Evolutionary conservation across 2,888 invertebrate species (phyloP), one percentile per base, ranked within the genome.

Genomic region (Eueremaeus valkanovi): DNA sequence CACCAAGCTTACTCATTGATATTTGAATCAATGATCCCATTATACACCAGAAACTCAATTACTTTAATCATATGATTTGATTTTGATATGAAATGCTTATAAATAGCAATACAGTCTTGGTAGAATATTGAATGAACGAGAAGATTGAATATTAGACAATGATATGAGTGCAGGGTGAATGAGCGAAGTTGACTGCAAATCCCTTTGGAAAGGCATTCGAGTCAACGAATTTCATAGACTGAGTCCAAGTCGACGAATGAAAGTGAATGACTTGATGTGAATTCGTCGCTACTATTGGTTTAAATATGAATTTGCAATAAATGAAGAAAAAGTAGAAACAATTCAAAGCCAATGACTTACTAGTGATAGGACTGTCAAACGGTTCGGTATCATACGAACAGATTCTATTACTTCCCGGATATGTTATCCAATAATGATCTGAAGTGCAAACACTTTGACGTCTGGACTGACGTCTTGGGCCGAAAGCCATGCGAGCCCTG

Each of bases 401-500:
- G 42, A 68, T 68, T n/a, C 68, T 18, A 16, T 68, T 42, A 31
- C n/a, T 31, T 3, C 68, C 68, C 3, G 68, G 68, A 11, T 42
- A 68, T 40, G 68, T 68, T 27, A 68, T 68, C 68, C 68, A 68
- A 21, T 68, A 68, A n/a, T 42, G 40, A 33, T 36, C 68, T 6
- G 27, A 29, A 3, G 5, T 31, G 16, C 68, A 68, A 31, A 42
- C 29, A 31, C 24, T 42, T 3, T 27, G 24, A 6, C 27, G 5
- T 27, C 24, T 11, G 16, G 58, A 27, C 29, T 3, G 5, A 3
- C 13, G 24, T 3, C 27, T 16, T 6, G 58, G 24, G 8, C 16
- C 5, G 13, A 58, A 27, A 24, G 27, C 58, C 24, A 16, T 6
- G 5, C 58, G 58, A 3, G 13, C 58, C 5, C 58, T 21, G 2